Evolutionary conservation across 1,140 invertebrate genomes (phyloP), one percentile per base, ranked within the genome.

Genomic region (Helicoverpa zea): DNA sequence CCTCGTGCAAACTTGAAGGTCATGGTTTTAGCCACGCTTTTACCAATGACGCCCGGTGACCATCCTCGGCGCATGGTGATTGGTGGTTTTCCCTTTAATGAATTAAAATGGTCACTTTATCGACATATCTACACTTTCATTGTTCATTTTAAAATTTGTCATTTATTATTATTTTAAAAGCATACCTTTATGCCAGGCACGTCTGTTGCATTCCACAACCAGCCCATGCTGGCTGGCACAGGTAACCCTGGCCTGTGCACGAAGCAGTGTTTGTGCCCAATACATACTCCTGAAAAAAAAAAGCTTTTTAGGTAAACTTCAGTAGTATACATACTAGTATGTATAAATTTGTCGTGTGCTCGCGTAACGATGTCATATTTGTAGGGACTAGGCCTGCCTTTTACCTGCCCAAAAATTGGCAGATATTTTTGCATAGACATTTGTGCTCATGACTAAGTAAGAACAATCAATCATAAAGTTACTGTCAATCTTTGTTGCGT

Each of bases 221-320:
- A 96, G 0, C 96, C 96, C 96, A 96, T 96, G 29, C 91, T 90
- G 2, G 92, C 87, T 0, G 96, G 96, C 0, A 96, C 95, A 3
- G 94, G 90, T 30, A 91, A 88, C 0, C 90, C 90, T 5, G 87
- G 87, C 47, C 87, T 91, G 7, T 88, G 75, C 30, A 90, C 91
- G 3, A 88, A 87, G 82, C 96, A 96, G 84, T 93, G 83, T 68
- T 94, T 95, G 78, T 96, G 96, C 0, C 96, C 96, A 51, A 96
- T 89, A 13, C 92, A 86, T 0, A 92, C 90, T 5, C 96, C 96
- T 87, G 90, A 14, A 54, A 29, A 49, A 18, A 10, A 68, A 51
- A 9, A 2, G 12, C 13, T 47, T 64, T 3, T 35, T 12, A 72
- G 3, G 7, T 43, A 9, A 43, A 43, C 35, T 43, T 7, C 9